Evolutionary conservation across 2,797 vertebrate species (phyloP), one percentile per base, ranked within the genome.

Genomic region (Ceryle rudis): DNA sequence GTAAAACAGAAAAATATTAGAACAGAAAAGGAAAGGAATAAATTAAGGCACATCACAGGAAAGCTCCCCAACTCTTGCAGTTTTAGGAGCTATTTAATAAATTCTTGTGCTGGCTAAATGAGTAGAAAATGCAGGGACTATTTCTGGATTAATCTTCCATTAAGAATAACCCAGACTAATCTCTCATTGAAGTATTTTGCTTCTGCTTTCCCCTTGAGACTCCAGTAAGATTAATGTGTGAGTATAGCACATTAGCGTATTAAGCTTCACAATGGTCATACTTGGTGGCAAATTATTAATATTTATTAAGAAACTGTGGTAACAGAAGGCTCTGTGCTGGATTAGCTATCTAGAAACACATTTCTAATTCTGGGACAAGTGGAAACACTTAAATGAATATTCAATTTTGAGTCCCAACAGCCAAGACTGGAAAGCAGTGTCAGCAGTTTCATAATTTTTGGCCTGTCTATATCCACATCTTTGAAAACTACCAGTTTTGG

Each of bases 111-210:
- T 83, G 41, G 2, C 3, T 67, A 94, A 89, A 89, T 78, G 64
- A 91, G 7, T 61, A 87, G 74, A 91, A 94, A 93, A 96, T 78
- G 37, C 70, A 74, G 41, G 77, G 41, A 41, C 44, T 69, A 49
- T 83, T 95, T 87, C 84, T 93, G 72, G 64, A 93, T 91, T 95
- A 93, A 94, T 92, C 77, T 95, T 96, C 85, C 93, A 88, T 74
- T 90, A 69, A 95, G 85, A 42, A 83, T 86, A 87, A 93, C 86
- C 41, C 15, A 67, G 41, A 82, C 41, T 89, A 70, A 96, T 87
- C 41, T 89, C 74, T 54, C 60, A 89, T 5, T 64, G 71, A 90
- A 80, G 60, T 52, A 89, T 82, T 92, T 95, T 85, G 7, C 37
- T 74, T 89, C 39, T 2, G 8, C 57, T 72, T 92, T 78, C 42